Evolutionary conservation across 2,797 vertebrate species (phyloP), one percentile per base, ranked within the genome.

Genomic region (Cynopterus sphinx): DNA sequence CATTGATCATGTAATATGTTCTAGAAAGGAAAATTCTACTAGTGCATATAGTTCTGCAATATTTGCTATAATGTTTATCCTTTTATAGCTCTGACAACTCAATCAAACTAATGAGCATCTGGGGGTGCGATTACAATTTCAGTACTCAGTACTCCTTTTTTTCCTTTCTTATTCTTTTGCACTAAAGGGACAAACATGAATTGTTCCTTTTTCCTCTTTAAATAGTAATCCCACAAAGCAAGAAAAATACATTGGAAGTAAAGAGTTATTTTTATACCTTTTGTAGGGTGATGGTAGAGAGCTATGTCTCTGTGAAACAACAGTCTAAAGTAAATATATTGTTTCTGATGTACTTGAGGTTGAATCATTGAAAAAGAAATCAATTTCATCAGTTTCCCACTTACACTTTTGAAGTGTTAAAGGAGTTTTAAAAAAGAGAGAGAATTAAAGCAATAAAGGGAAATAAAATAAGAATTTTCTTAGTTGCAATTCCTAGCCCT

Each of bases 401-500:
- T 97, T 98, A 96, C 36, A 79, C 71, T 98, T 98, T 82, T 49
- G 2, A 98, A 97, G 81, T 74, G 33, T 78, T 96, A 97, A 97
- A 93, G 83, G 95, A 98, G 95, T 77, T 78, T 41, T 41, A 85
- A 85, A 93, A n/a, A 6, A 59, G 24, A 63, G 21, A 78, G 17
- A 67, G 63, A 71, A 33, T n/a, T 59, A 97, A 98, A 91, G 87
- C 96, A 98, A 98, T 98, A 98, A 98, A 96, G 82, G 97, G 94
- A 98, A 98, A 98, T 98, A 99, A 99, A 99, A 98, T 98, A 98
- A 98, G 98, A 97, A 98, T 98, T 98, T 98, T 98, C 98, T 98
- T 98, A 97, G 98, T 98, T 98, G 98, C 98, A 97, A 98, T 98
- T 97, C 92, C 98, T 98, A 97, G 98, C 95, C 97, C 98, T 98